phyloP scores from a whole-genome alignment of 2,888 invertebrate genomes.

The Thereva nobilitata region DNA sequence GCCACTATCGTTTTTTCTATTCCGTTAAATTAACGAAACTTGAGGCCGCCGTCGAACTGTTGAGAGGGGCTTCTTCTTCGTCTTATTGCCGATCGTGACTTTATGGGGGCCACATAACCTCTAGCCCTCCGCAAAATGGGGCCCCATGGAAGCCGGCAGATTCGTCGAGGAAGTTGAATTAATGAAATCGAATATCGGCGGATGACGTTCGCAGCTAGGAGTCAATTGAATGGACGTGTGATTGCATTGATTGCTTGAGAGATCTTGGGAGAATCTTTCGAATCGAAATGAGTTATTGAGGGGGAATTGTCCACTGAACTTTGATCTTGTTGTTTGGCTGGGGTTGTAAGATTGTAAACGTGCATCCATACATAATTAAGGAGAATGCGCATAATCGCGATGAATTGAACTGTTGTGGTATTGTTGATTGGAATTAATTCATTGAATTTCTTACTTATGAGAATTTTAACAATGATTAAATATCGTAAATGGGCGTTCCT shows the following conservation, averaged over 20 bases:
- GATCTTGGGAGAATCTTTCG: slow-evolving; percentile 34
- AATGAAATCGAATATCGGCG: slow-evolving; percentile 39
- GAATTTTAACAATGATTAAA: too few relatives aligned
- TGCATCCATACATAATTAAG: too few relatives aligned
- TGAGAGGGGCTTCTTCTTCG: slow-evolving; percentile 19
- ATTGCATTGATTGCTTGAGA: slow-evolving; percentile 40
- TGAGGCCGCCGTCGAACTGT: neutral
- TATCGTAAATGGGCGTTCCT: too few relatives aligned
- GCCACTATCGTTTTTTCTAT: slow-evolving; percentile 33
- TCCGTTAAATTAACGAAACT: slow-evolving; percentile 38
- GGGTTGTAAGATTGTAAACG: neutral
- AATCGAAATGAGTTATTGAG: slow-evolving; percentile 39
- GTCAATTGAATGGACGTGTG: slow-evolving; percentile 41
- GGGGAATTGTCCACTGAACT: slow-evolving; percentile 28
- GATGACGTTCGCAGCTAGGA: slow-evolving; percentile 37
- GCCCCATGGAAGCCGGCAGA: slow-evolving; percentile 28
- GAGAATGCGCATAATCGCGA: too few relatives aligned
- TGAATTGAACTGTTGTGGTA: too few relatives aligned
- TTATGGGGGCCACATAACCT: slow-evolving; percentile 31
- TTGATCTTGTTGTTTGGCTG: slow-evolving; percentile 26
- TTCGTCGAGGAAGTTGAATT: slow-evolving; percentile 39
- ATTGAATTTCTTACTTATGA: too few relatives aligned
- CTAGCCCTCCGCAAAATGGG: slow-evolving; percentile 17
- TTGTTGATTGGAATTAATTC: too few relatives aligned
- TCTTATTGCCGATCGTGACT: slow-evolving; percentile 22